phyloP scores from a whole-genome alignment of 2,797 vertebrate genomes.

The Melanotaenia boesemani region DNA sequence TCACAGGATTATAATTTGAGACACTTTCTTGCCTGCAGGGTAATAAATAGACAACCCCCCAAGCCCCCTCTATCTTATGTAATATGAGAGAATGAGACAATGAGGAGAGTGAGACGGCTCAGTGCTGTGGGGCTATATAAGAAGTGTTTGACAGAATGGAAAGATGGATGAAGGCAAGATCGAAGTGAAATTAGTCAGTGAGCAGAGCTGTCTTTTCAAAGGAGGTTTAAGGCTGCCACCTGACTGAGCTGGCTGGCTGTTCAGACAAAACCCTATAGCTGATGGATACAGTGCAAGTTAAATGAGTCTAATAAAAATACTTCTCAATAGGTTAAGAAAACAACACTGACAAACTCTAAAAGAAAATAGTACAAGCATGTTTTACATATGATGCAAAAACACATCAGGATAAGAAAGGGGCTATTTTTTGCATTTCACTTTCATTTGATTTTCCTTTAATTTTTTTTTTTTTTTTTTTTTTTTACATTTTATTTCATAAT shows the following conservation, averaged over 20 bases:
- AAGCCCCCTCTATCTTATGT: constrained; percentile 39
- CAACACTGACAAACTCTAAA: neutral
- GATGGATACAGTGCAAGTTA: constrained; percentile 26
- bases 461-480: no score
- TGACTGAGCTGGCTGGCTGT: constrained; percentile 25
- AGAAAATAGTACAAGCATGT: no score
- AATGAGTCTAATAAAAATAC: constrained; percentile 33
- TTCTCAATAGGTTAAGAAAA: constrained; percentile 22
- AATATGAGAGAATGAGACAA: constrained; percentile 58
- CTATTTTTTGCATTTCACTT: no score
- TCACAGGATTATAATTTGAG: constrained; percentile 61
- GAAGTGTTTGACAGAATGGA: constrained; percentile 66
- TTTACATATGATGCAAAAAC: no score
- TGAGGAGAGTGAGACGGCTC: constrained; percentile 61
- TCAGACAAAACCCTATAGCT: constrained; percentile 38
- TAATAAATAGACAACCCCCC: constrained; percentile 54
- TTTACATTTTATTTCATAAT: no score
- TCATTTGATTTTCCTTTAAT: no score
- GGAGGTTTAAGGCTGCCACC: constrained; percentile 54
- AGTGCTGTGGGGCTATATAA: constrained; percentile 42
- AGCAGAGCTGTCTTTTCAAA: constrained; percentile 45
- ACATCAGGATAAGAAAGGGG: no score
- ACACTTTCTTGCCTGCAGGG: constrained; percentile 55
- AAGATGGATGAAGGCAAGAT: constrained; percentile 57
- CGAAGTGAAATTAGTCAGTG: constrained; percentile 63